Percentiles rank a stretch among this genome's conserved stretches.
Conservation (phyloP, 2,797 vertebrate genomes). For the Bufotes viridis region DNA sequence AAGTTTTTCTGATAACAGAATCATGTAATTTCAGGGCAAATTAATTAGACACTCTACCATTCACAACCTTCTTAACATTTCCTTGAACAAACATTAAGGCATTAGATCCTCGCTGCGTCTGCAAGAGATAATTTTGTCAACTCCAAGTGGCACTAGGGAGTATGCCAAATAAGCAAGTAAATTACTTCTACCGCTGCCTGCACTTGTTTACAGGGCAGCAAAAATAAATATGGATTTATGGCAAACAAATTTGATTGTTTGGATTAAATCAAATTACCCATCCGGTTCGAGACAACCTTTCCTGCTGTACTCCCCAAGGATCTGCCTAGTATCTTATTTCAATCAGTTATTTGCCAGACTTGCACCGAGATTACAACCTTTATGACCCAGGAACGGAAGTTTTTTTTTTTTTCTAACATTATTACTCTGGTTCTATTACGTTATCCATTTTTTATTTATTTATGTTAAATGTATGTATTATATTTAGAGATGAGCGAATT, state of each 20-base stretch:
- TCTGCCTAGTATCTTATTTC: conserved; percentile 31
- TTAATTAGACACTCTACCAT: neutral
- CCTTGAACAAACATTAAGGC: neutral
- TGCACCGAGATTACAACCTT: neutral
- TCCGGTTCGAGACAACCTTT: conserved; percentile 40
- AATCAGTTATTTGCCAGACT: conserved; percentile 26
- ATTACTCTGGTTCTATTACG: too few species aligned
- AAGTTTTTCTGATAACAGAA: neutral
- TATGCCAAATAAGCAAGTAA: conserved; percentile 50
- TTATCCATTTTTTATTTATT: too few species aligned
- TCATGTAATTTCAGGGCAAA: neutral
- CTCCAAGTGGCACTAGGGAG: conserved; percentile 46
- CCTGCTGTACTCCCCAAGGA: conserved; percentile 39
- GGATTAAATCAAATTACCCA: conserved; percentile 60
- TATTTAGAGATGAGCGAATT: too few species aligned
- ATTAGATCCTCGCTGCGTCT: conserved; percentile 18
- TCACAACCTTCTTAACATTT: conserved; percentile 10
- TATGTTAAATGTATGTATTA: too few species aligned
- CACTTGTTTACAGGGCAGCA: conserved; percentile 56
- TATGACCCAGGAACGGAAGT: neutral
- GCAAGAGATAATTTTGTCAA: conserved; percentile 54
- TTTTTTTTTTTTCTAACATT: neutral
- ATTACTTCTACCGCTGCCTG: conserved; percentile 42
- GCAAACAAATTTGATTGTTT: conserved; percentile 63
- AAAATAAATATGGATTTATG: conserved; percentile 63